Evolutionary conservation across 1,140 invertebrate genomes (phyloP).

Genomic region (Condylostylus longicornis): DNA sequence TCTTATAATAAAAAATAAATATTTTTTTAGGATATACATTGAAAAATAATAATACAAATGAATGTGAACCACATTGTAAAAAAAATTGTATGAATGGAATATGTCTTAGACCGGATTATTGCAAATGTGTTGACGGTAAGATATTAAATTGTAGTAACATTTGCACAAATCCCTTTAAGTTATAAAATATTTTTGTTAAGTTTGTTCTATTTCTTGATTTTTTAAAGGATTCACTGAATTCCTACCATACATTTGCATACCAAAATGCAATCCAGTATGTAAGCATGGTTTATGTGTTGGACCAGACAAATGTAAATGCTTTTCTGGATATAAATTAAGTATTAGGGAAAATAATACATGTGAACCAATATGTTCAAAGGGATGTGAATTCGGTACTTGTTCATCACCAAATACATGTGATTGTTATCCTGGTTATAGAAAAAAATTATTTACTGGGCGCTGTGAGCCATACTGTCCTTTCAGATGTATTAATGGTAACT

Average conservation of each 20-base stretch:
- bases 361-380: constrained; percentile 30
- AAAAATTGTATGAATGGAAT: constrained; percentile 24
- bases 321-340: constrained; percentile 35
- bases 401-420: constrained; percentile 34
- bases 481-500: constrained; percentile 24
- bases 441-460: constrained; percentile 9
- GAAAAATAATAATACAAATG: constrained; percentile 23
- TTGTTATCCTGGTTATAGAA: constrained; percentile 16
- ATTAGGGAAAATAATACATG: constrained; percentile 9
- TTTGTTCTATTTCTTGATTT: too few species aligned
- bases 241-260: too few species aligned
- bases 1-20: too few species aligned
- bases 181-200: too few species aligned
- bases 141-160: too few species aligned
- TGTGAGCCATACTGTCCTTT: constrained; percentile 32
- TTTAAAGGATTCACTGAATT: too few species aligned
- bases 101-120: constrained; percentile 16
- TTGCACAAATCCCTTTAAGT: too few species aligned
- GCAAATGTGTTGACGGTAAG: constrained; percentile 27
- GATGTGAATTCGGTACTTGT: constrained; percentile 40
- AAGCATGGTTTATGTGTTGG: constrained; percentile 27
- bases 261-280: constrained; percentile 11
- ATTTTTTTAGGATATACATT: constrained; percentile 20
- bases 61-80: constrained; percentile 31
- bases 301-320: constrained; percentile 39